Evolutionary conservation across 2,888 invertebrate species (phyloP).

Genomic region (Adelognathus sp.): DNA sequence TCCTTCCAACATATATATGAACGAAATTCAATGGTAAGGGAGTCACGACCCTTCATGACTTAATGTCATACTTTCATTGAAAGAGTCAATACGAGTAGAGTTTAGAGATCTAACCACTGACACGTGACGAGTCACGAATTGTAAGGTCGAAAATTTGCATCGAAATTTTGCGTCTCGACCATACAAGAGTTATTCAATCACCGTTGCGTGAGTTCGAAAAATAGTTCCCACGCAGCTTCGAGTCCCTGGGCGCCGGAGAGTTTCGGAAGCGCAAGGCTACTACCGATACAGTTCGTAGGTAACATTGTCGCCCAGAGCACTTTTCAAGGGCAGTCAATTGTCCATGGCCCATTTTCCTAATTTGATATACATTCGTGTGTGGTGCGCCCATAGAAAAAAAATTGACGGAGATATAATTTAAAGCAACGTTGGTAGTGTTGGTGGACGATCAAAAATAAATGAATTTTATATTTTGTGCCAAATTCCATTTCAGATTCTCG

Average conservation of each 20-base stretch:
- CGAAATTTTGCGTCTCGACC: neutral
- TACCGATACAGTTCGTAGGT: slow-evolving; percentile 12
- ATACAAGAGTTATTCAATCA: neutral
- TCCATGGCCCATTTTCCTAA: too few relatives aligned
- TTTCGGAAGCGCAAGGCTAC: slow-evolving; percentile 14
- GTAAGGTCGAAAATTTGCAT: neutral
- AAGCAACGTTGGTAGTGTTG: too few relatives aligned
- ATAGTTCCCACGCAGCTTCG: slow-evolving; percentile 39
- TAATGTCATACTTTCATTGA: neutral
- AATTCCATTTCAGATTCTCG: too few relatives aligned
- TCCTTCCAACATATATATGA: neutral
- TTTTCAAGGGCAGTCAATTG: slow-evolving; percentile 9
- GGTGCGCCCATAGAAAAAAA: too few relatives aligned
- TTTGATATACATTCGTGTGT: too few relatives aligned
- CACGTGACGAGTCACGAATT: neutral
- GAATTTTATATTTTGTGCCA: too few relatives aligned
- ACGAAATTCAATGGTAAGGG: neutral
- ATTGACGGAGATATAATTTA: too few relatives aligned
- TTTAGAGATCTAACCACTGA: neutral
- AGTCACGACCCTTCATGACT: neutral
- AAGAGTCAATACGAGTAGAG: neutral
- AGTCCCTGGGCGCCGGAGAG: slow-evolving; percentile 33
- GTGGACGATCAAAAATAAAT: too few relatives aligned
- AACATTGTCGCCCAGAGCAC: neutral
- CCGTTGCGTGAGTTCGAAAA: slow-evolving; percentile 35